Evolutionary conservation across 2,797 vertebrate genomes (phyloP), one percentile per base, ranked within the genome.

Genomic region (Australoheros facetus): DNA sequence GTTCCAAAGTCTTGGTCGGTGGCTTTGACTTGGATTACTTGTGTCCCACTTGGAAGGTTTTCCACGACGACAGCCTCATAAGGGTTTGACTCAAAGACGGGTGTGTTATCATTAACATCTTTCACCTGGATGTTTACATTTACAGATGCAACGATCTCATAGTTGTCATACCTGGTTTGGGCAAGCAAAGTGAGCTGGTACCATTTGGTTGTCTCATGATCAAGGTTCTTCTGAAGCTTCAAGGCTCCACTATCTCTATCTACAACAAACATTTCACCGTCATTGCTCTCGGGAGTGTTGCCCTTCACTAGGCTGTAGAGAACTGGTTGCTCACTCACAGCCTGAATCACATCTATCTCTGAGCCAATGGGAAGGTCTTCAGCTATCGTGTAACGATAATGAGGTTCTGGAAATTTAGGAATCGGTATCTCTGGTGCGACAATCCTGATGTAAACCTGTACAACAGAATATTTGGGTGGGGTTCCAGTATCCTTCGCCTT

Each of bases 171-270:
- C 73, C 91, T 78, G 80, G 93, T 95, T 77, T 96, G 94, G 45
- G 96, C 97, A 39, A 92, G 88, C 57, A 99, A 58, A 39, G 94
- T 96, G 59, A 99, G 97, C 78, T 99, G 98, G 83, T 98, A 99
- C 98, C 98, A 99, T 85, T 99, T 99, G 7, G 97, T 97, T 0
- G 92, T 96, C 92, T 99, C 98, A 3, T 99, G 97, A 90, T 99
- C 97, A 3, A 99, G 96, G 71, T 87, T 95, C 87, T 99, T 99
- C 84, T 98, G 97, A 62, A 99, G 95, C 90, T 98, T 99, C 88
- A 99, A 90, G 26, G 94, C 91, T 55, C 98, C 98, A 2, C 95
- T 97, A 75, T 97, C 96, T 53, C 84, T 93, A 90, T 98, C 97
- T 12, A 99, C 95, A 45, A 97, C 96, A 91, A 99, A 99, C 82